These are phyloP conservation scores for Formica exsecta DNA, from an alignment of 1,140 invertebrate species.

Conservation along the genomic window DNA sequence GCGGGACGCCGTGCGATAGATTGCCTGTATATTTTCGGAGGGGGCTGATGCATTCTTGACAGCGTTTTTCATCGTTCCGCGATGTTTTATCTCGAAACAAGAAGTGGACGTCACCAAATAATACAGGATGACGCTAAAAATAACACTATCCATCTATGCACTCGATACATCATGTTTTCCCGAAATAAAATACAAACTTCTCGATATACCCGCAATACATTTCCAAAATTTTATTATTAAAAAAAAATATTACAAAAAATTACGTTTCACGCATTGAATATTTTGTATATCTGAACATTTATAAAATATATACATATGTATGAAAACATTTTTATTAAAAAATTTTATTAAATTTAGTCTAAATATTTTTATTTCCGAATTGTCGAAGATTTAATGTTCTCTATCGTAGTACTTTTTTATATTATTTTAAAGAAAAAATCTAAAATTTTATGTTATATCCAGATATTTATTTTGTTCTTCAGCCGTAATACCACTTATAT, in stretches of 20 bases:
- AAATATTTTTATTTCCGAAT: neutral
- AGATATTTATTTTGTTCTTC: neutral
- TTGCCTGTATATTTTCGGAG: conserved; percentile 24
- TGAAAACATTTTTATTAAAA: conserved; percentile 7
- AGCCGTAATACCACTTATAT: neutral
- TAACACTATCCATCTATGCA: conserved; percentile 37
- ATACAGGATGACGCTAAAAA: conserved; percentile 41
- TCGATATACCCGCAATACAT: conserved; percentile 35
- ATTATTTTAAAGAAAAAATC: neutral
- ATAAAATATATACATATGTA: neutral
- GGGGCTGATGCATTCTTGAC: conserved; percentile 50
- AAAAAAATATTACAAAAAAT: conserved; percentile 30
- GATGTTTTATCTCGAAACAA: conserved; percentile 46
- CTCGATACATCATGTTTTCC: conserved; percentile 37
- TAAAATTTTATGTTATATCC: neutral
- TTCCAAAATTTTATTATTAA: conserved; percentile 35
- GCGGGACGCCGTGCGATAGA: conserved; percentile 33
- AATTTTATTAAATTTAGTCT: neutral
- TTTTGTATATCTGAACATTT: neutral
- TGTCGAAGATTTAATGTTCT: neutral
- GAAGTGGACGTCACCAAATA: conserved; percentile 36
- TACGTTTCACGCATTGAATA: neutral
- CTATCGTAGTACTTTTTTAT: neutral
- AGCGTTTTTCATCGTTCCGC: conserved; percentile 44
- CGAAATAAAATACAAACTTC: conserved; percentile 46